phyloP scores from a whole-genome alignment of 1,140 invertebrate genomes.

The Macrobrachium nipponense region DNA sequence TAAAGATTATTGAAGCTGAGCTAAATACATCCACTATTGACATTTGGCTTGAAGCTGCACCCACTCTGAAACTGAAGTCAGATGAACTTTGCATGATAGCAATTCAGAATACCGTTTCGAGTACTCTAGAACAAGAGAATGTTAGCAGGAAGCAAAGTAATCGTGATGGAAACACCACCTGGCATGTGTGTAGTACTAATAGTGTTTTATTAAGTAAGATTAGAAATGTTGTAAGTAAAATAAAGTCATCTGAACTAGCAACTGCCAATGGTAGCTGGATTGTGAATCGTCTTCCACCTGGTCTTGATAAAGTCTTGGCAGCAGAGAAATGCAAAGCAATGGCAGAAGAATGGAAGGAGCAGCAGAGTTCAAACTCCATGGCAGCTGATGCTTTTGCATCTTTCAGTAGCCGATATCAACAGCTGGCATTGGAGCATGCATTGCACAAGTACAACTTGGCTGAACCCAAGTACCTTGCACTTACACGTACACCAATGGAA shows the following conservation, averaged over 20 bases:
- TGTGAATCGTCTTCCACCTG: slow-evolving; percentile 58
- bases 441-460: slow-evolving; percentile 57
- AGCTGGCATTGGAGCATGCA: slow-evolving; percentile 55
- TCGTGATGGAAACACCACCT: neutral
- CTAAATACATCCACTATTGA: slow-evolving; percentile 54
- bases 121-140: slow-evolving; percentile 26
- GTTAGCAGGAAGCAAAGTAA: neutral
- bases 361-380: neutral
- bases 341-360: slow-evolving; percentile 44
- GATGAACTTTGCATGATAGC: slow-evolving; percentile 58
- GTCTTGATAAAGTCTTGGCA: slow-evolving; percentile 55
- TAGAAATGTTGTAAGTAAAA: slow-evolving; percentile 41
- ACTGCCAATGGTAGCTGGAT: slow-evolving; percentile 58
- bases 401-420: slow-evolving; percentile 47
- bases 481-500: slow-evolving; percentile 41
- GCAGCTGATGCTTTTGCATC: slow-evolving; percentile 23
- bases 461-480: slow-evolving; percentile 39
- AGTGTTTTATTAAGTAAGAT: slow-evolving; percentile 43
- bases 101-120: slow-evolving; percentile 56
- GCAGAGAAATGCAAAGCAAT: slow-evolving; percentile 44
- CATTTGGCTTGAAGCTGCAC: slow-evolving; percentile 49
- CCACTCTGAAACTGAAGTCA: slow-evolving; percentile 49
- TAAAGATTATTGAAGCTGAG: slow-evolving; percentile 58
- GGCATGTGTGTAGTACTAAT: slow-evolving; percentile 55
- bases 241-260: slow-evolving; percentile 51